Conservation (phyloP, 2,797 vertebrate genomes). For the Mionectes olivaceus region DNA sequence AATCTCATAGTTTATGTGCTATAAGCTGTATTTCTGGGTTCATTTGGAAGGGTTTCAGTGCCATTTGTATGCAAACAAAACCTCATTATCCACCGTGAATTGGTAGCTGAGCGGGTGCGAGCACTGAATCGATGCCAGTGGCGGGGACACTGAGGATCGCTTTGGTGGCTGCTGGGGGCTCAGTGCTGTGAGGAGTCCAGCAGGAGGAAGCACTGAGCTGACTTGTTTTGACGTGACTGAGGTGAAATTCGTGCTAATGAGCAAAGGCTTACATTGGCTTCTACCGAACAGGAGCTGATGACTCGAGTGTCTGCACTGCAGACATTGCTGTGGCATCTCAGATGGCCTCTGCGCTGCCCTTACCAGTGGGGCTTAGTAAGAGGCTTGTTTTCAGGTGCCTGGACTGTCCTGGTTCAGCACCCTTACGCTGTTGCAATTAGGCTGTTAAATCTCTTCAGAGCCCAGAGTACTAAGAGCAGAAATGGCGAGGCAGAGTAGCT, state of each 20-base stretch:
- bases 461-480: not conserved
- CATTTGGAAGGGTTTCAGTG: not conserved
- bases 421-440: accelerated
- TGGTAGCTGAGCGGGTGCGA: not conserved
- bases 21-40: not conserved
- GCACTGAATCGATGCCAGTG: accelerated
- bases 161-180: not conserved
- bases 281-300: not conserved
- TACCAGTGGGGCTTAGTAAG: accelerated
- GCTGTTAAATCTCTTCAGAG: not conserved
- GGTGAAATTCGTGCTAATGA: not conserved
- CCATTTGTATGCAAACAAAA: not conserved
- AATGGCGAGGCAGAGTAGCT: not conserved
- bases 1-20: not conserved
- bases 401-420: not conserved
- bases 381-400: accelerated
- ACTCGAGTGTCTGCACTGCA: not conserved
- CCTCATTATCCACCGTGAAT: not conserved
- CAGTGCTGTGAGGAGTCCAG: not conserved
- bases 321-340: not conserved
- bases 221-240: not conserved
- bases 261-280: not conserved
- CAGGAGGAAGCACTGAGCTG: conserved; percentile 22
- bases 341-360: not conserved
- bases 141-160: accelerated